Base-by-base conservation (phyloP, 2,113 vertebrate genomes). In the Nothoprocta perdicaria region DNA sequence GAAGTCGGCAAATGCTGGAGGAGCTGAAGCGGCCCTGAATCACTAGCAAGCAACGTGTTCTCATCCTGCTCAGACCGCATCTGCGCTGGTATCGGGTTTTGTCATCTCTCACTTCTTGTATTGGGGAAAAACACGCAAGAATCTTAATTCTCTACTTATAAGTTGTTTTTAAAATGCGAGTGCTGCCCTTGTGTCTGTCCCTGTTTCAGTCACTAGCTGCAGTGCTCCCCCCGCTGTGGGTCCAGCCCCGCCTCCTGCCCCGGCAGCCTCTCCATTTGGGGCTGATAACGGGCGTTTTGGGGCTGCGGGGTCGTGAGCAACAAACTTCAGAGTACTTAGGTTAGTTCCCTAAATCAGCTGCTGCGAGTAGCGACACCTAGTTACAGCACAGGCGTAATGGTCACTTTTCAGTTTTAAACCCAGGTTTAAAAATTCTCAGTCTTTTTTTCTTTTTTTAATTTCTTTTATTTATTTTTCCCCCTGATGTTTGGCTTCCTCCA, bases 401-500 rank as follows among this genome's bases (percentile, higher is more conserved):
- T 19, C 6, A 67, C 57, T 73, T 27, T 62, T 33, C 73, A 29
- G 19, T 45, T 73, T 18, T 74, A 57, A n/a, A 18, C 27, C 40
- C 33, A 19, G 7, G 4, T 50, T 52, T 60, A 40, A 60, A 24
- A 84, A 31, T 55, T 78, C 33, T 46, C 23, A 2, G 22, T 60
- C 12, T 4, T 58, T 63, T 60, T 3, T 61, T 66, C 55, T 43
- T 43, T 13, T 43, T 43, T 13, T 43, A 11, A 43, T 43, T 43
- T 13, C 14, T 43, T 4, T 58, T 63, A 52, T 4, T 62, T 67
- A 52, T 58, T 63, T 55, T 3, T 53, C 60, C 52, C 45, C 16
- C 26, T 45, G 0, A 1, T 0, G 22, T 14, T 40, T 7, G 14
- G 14, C 48, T 31, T 75, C 65, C 31, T 27, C 21, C 8, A 1